Evolutionary conservation across 2,113 vertebrate genomes (phyloP).

Genomic region (Zosterops hypoxanthus): DNA sequence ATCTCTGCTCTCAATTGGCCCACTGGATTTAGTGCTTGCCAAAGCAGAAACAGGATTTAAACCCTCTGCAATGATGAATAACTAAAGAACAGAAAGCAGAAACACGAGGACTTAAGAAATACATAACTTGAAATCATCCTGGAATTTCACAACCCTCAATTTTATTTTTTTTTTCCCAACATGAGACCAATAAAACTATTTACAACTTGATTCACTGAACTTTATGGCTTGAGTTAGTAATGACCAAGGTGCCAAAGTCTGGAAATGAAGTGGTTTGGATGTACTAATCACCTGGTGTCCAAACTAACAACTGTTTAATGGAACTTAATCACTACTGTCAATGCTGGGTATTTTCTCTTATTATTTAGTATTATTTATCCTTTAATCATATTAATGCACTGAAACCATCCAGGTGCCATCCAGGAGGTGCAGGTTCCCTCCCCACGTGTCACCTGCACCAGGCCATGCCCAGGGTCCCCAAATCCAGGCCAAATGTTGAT

Average conservation of each 20-base stretch:
- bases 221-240: constrained; percentile 38
- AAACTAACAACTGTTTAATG: constrained; percentile 56
- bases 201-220: constrained; percentile 55
- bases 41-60: neutral
- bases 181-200: constrained; percentile 34
- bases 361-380: constrained; percentile 35
- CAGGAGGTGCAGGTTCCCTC: neutral
- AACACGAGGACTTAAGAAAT: neutral
- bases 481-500: neutral
- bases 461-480: neutral
- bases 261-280: constrained; percentile 52
- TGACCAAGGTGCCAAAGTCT: constrained; percentile 44
- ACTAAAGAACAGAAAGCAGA: neutral
- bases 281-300: constrained; percentile 48
- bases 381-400: constrained; percentile 5
- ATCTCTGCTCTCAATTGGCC: neutral
- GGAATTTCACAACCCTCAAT: neutral
- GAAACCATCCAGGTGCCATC: neutral
- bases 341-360: constrained; percentile 12
- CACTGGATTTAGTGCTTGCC: neutral
- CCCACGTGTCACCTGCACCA: neutral
- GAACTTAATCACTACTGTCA: constrained; percentile 52
- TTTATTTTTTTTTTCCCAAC: neutral
- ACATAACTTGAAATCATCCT: neutral
- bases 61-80: neutral